phyloP scores from a whole-genome alignment of 2,888 invertebrate species.

The Lymantria dispar region DNA sequence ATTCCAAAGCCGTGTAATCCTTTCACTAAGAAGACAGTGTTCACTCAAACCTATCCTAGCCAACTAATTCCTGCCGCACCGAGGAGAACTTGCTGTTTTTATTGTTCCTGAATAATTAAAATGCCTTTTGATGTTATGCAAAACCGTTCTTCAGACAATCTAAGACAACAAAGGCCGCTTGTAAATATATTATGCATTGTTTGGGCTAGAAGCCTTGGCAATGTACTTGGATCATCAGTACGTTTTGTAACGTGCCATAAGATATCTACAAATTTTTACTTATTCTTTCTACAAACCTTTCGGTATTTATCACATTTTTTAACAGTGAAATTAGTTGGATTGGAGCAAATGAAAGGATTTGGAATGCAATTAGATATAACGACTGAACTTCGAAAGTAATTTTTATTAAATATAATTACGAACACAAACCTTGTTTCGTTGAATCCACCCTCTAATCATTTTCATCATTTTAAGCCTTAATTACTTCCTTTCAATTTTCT shows the following conservation, averaged over 20 bases:
- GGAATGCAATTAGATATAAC: too few relatives aligned
- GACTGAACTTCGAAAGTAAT: too few relatives aligned
- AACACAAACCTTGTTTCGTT: too few relatives aligned
- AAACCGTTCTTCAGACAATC: constrained; percentile 14
- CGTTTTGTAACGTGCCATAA: constrained; percentile 50
- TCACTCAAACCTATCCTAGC: constrained; percentile 69
- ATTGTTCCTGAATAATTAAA: constrained; percentile 45
- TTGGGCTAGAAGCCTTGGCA: constrained; percentile 49
- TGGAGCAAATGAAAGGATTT: background rate
- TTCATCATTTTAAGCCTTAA: too few relatives aligned
- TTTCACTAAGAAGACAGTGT: constrained; percentile 55
- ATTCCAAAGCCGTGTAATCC: constrained; percentile 54
- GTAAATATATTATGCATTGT: constrained; percentile 45
- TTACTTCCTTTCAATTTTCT: too few relatives aligned
- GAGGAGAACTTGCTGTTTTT: constrained; percentile 59
- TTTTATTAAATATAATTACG: too few relatives aligned
- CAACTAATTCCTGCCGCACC: constrained; percentile 64
- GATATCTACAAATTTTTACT: constrained; percentile 56
- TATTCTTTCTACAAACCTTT: constrained; percentile 52
- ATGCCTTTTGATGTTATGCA: constrained; percentile 31
- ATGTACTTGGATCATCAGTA: constrained; percentile 44
- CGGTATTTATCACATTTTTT: constrained; percentile 46
- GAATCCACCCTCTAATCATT: too few relatives aligned
- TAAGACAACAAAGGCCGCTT: constrained; percentile 37
- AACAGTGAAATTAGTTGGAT: constrained; percentile 24